A percentile compares a stretch with the other conserved stretches of the same genome.
phyloP scores from a whole-genome alignment of 2,888 invertebrate species.

The Drosophila affinis region DNA sequence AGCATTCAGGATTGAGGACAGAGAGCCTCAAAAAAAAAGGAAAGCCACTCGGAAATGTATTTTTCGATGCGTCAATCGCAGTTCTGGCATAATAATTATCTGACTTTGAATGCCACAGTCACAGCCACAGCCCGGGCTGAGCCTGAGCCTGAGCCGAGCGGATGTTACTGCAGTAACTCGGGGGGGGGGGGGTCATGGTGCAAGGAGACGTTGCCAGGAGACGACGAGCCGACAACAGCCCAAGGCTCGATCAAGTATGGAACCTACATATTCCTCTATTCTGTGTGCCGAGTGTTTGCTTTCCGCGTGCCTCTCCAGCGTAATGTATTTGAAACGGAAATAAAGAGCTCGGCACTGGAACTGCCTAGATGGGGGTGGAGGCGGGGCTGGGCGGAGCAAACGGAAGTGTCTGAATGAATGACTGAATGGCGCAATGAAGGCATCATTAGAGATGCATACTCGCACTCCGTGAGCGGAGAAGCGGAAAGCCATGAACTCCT shows the following conservation, averaged over 20 bases:
- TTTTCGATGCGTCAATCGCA: slow-evolving; percentile 59
- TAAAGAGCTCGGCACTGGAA: slow-evolving; percentile 54
- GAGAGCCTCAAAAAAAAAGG: slow-evolving; percentile 4
- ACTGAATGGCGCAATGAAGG: slow-evolving; percentile 58
- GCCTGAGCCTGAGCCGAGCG: neutral
- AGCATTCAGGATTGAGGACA: slow-evolving; percentile 32
- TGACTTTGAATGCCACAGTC: slow-evolving; percentile 6
- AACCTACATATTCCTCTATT: slow-evolving; percentile 24
- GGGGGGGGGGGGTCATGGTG: slow-evolving; percentile 23
- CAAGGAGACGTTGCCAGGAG: slow-evolving; percentile 7
- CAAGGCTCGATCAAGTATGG: slow-evolving; percentile 38
- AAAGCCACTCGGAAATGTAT: slow-evolving; percentile 38
- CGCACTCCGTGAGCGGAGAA: neutral
- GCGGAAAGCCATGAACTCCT: slow-evolving; percentile 15
- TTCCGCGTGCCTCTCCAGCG: slow-evolving; percentile 47
- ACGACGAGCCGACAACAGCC: neutral
- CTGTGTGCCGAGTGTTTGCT: neutral
- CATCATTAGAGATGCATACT: slow-evolving; percentile 74
- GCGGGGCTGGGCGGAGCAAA: slow-evolving; percentile 40
- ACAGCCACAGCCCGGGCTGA: slow-evolving; percentile 4
- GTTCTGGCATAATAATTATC: slow-evolving; percentile 55
- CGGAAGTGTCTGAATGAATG: slow-evolving; percentile 69
- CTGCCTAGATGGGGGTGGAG: slow-evolving; percentile 26
- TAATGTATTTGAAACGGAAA: slow-evolving; percentile 75
- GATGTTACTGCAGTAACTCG: slow-evolving; percentile 39